Percentiles rank a stretch among this genome's conserved stretches.
These are phyloP conservation scores for Drosophila melanica DNA, from an alignment of 1,140 invertebrate genomes.

Conservation along the genomic window DNA sequence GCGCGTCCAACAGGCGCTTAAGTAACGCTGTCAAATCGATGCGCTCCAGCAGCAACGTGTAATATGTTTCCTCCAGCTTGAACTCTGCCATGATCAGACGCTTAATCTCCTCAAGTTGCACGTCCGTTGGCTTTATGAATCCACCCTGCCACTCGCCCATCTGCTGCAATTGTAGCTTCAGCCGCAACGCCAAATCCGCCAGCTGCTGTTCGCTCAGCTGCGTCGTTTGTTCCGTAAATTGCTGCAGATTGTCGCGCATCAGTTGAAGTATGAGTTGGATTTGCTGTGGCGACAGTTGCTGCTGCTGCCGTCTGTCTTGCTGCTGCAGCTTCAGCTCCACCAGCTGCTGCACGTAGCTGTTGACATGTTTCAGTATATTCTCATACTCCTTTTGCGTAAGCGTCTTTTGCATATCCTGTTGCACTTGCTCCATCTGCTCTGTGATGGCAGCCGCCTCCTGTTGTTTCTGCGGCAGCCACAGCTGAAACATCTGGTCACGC, in stretches of 20 bases:
- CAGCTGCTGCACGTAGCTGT: slow-evolving; percentile 78
- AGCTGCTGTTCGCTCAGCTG: slow-evolving; percentile 57
- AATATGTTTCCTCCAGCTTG: slow-evolving; percentile 62
- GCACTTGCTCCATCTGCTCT: slow-evolving; percentile 56
- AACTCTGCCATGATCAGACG: slow-evolving; percentile 68
- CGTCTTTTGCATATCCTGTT: slow-evolving; percentile 62
- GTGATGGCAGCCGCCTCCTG: slow-evolving; percentile 34
- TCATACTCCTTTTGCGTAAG: slow-evolving; percentile 76
- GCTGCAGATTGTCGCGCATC: slow-evolving; percentile 64
- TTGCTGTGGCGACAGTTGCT: slow-evolving; percentile 61
- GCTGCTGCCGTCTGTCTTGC: slow-evolving; percentile 32
- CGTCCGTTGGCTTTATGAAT: slow-evolving; percentile 59
- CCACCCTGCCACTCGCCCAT: slow-evolving; percentile 39
- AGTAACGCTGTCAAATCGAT: slow-evolving; percentile 68
- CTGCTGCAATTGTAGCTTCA: slow-evolving; percentile 54
- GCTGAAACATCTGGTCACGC: slow-evolving; percentile 24
- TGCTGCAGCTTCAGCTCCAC: slow-evolving; percentile 70
- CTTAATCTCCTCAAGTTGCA: slow-evolving; percentile 83
- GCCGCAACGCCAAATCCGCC: slow-evolving; percentile 38
- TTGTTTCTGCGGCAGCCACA: background rate
- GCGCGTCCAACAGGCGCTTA: slow-evolving; percentile 49
- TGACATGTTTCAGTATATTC: slow-evolving; percentile 80
- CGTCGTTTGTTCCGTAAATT: slow-evolving; percentile 17
- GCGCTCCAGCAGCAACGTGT: slow-evolving; percentile 78
- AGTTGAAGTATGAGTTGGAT: slow-evolving; percentile 59